A percentile compares a stretch with the other conserved stretches of the same genome.
These are phyloP conservation scores for Nebria salina DNA, from an alignment of 2,888 invertebrate genomes.

Conservation along the genomic window DNA sequence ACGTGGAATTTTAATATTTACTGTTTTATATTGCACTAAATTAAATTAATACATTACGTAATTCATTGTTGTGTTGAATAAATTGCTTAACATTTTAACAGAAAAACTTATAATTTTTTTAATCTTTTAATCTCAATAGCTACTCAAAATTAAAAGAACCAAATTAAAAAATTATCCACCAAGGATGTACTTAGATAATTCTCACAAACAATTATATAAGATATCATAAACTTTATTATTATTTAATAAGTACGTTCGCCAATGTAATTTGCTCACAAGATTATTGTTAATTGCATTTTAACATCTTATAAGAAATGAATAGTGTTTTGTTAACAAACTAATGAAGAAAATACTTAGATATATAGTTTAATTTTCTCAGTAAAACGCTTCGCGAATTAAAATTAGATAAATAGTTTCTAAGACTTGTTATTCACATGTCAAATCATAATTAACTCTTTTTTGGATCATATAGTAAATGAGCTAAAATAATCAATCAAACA, in stretches of 20 bases:
- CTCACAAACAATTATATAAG: neutral
- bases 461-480: neutral
- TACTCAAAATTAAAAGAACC: neutral
- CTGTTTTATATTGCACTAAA: no score
- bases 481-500: neutral
- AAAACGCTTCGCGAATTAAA: neutral
- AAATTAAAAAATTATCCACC: neutral
- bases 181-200: neutral
- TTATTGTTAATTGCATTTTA: neutral
- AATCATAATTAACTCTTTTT: neutral
- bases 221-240: neutral
- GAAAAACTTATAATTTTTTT: neutral
- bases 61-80: neutral
- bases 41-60: no score
- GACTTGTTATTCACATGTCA: neutral
- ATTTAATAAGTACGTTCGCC: neutral
- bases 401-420: neutral
- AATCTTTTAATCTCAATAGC: neutral
- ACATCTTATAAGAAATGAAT: neutral
- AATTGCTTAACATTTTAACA: neutral
- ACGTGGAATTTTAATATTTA: no score
- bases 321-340: neutral
- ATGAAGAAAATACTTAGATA: neutral
- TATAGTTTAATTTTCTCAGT: neutral
- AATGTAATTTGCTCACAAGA: neutral